phyloP scores from a whole-genome alignment of 1,140 invertebrate genomes.

The Antheraea pernyi region DNA sequence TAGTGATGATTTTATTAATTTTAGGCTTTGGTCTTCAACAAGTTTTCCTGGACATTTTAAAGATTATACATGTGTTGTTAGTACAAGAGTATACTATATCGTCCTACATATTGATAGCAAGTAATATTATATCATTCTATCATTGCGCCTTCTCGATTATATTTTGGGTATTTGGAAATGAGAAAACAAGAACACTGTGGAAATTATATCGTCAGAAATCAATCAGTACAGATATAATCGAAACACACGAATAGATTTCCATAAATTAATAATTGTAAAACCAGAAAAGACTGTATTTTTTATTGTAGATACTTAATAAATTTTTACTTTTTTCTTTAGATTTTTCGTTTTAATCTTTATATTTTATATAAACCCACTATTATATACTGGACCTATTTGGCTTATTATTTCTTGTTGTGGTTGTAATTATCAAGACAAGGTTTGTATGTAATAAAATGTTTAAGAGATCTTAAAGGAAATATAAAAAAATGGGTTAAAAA shows the following conservation, averaged over 20 bases:
- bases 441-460: too few relatives aligned
- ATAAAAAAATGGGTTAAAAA: too few relatives aligned
- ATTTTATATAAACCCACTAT: too few relatives aligned
- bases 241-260: not conserved
- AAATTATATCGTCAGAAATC: conserved; percentile 15
- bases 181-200: conserved; percentile 59
- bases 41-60: conserved; percentile 48
- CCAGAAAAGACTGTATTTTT: not conserved
- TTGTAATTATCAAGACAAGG: too few relatives aligned
- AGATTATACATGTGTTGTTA: conserved; percentile 26
- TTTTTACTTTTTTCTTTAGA: not conserved
- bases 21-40: conserved; percentile 61
- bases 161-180: conserved; percentile 70
- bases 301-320: not conserved
- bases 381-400: too few relatives aligned
- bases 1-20: conserved; percentile 58
- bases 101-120: conserved; percentile 32
- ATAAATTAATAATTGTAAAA: not conserved
- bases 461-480: too few relatives aligned
- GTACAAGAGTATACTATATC: conserved; percentile 5
- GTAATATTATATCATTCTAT: conserved; percentile 48
- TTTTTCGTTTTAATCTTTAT: not conserved
- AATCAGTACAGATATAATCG: not conserved
- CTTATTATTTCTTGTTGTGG: too few relatives aligned
- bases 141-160: conserved; percentile 60